Evolutionary conservation across 2,797 vertebrate species (phyloP), one percentile per base, ranked within the genome.

Genomic region (Pampus argenteus): DNA sequence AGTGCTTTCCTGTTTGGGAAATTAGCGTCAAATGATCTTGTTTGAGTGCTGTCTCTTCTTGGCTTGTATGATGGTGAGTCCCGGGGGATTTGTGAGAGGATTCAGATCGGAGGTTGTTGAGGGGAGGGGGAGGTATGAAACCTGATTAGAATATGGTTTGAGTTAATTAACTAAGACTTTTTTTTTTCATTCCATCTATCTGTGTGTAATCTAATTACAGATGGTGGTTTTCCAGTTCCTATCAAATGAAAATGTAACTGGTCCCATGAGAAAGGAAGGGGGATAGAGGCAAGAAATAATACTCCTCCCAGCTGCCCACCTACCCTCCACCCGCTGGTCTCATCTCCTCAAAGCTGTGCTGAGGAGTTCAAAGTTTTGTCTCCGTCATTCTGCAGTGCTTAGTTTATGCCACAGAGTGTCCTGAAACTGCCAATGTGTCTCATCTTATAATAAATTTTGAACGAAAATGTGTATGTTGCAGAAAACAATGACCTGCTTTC

Each of bases 71-170:
- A 88, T 76, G 84, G 81, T 36, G 85, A 79, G 61, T 88, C 90
- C 82, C 47, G 9, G 50, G 88, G 82, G 86, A 73, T 82, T 67
- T 82, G 68, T 63, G 82, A 89, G 85, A 78, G 79, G 88, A 91
- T 88, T 87, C 85, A 83, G 65, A 89, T 91, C 50, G 72, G 82
- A 78, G 81, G 71, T 81, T 83, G 67, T 72, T 82, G 72, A 79
- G 69, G 70, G 70, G 83, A 75, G 71, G 76, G 65, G 76, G 63
- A 42, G 57, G 81, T 79, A 56, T 85, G 77, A 80, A 90, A 86
- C 84, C 90, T 89, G 89, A 92, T 94, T 93, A 91, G 86, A 92
- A 94, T 93, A 92, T 91, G 85, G 82, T 91, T 91, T 83, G 78
- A 89, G 87, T 86, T 93, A 93, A 93, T 93, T 92, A 93, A 86